These are phyloP conservation scores for Plecturocebus donacophilus DNA, from an alignment of 2,113 vertebrate genomes.

Conservation along the genomic window DNA sequence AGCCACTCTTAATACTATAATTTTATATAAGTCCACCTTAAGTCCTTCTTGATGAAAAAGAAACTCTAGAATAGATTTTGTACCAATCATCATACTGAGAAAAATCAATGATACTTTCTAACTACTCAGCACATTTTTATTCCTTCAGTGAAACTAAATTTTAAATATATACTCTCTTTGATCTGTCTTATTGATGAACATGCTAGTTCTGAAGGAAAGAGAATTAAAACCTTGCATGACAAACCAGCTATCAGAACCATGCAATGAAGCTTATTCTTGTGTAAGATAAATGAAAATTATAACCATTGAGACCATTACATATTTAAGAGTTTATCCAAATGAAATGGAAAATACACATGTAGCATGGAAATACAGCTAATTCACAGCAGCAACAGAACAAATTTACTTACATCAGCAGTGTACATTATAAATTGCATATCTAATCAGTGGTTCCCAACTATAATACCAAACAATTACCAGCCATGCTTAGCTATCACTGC, in stretches of 20 bases:
- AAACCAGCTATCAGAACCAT: not conserved
- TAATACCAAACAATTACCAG: slow-evolving; percentile 33
- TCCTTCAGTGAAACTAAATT: slow-evolving; percentile 41
- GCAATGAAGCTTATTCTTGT: not conserved
- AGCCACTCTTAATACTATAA: slow-evolving; percentile 60
- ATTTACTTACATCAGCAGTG: slow-evolving; percentile 40
- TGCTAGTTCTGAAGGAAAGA: slow-evolving; percentile 33
- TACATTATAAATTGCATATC: slow-evolving; percentile 26
- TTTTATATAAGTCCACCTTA: slow-evolving; percentile 61
- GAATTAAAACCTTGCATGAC: slow-evolving; percentile 23
- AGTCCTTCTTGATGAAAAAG: slow-evolving; percentile 72
- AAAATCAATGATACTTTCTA: slow-evolving; percentile 70
- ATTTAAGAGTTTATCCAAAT: slow-evolving; percentile 50
- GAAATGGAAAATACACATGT: slow-evolving; percentile 34
- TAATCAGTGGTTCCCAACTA: slow-evolving; percentile 32
- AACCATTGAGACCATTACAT: slow-evolving; percentile 13
- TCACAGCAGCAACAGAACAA: slow-evolving; percentile 17
- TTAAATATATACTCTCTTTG: slow-evolving; percentile 30
- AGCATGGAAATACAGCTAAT: slow-evolving; percentile 48
- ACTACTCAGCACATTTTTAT: slow-evolving; percentile 53
- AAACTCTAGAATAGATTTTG: slow-evolving; percentile 53
- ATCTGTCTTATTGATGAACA: not conserved
- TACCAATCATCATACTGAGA: slow-evolving; percentile 49
- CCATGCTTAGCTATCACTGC: not conserved
- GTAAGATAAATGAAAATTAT: slow-evolving; percentile 47